Conservation (phyloP, 2,888 invertebrate genomes). For the Drosophila prolongata region DNA sequence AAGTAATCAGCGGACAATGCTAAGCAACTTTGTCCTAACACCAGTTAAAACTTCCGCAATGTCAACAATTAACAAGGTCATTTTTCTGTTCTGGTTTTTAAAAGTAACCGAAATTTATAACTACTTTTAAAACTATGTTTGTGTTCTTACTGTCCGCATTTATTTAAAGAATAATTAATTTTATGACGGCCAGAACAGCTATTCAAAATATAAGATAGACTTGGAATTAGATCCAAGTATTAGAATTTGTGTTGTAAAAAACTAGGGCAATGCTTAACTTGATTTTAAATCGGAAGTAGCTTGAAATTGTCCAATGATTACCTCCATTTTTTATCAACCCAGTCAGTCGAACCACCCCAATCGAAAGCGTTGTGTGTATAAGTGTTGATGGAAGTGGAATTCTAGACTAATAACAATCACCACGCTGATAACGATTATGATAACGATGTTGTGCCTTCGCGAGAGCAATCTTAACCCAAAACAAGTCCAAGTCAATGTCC, state of each 20-base stretch:
- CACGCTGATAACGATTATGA: conserved; percentile 37
- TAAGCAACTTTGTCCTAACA: conserved; percentile 19
- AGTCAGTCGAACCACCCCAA: conserved; percentile 14
- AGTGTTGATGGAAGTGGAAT: conserved; percentile 58
- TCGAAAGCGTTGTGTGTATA: conserved; percentile 46
- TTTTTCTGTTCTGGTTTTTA: neutral
- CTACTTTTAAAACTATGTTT: conserved; percentile 11
- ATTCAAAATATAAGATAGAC: neutral
- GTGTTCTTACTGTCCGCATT: conserved; percentile 24
- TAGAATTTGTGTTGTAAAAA: neutral
- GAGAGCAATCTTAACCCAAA: conserved; percentile 48
- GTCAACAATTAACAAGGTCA: conserved; percentile 1
- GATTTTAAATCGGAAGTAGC: neutral
- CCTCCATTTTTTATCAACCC: conserved; percentile 1
- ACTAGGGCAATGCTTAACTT: neutral
- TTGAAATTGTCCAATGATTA: conserved; percentile 6
- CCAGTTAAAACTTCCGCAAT: neutral
- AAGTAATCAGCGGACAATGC: conserved; percentile 10
- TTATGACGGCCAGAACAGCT: conserved; percentile 3
- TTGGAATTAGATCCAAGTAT: neutral
- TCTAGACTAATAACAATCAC: conserved; percentile 46
- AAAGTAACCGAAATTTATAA: conserved; percentile 7
- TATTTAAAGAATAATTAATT: conserved; percentile 12
- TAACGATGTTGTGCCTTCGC: conserved; percentile 49
- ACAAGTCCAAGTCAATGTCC: conserved; percentile 42